phyloP scores from a whole-genome alignment of 2,113 vertebrate genomes.

The Corapipo altera region DNA sequence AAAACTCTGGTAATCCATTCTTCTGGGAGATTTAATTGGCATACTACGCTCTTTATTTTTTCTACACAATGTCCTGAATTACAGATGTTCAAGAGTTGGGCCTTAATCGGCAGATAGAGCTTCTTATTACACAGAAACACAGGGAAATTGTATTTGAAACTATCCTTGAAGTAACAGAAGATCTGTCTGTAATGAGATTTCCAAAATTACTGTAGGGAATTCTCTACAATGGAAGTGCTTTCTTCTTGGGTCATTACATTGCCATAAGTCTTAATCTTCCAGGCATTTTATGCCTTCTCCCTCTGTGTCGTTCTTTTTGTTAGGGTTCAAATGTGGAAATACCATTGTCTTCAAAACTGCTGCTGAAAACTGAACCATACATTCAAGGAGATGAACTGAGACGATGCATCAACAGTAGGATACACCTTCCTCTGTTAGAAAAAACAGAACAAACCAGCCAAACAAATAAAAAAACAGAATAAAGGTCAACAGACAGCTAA shows the following conservation, averaged over 20 bases:
- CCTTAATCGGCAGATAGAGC: conserved; percentile 5
- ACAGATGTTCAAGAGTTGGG: background rate
- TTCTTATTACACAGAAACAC: conserved; percentile 37
- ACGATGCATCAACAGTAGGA: background rate
- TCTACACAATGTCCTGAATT: background rate
- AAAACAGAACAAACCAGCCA: background rate
- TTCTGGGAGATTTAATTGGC: conserved; percentile 55
- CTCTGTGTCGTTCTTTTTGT: conserved; percentile 53
- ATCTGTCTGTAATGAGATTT: conserved; percentile 65
- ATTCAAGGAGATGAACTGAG: background rate
- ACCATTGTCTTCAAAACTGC: conserved; percentile 12
- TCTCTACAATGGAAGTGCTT: conserved; percentile 56
- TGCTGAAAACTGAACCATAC: background rate
- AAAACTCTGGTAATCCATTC: conserved; percentile 33
- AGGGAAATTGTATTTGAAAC: conserved; percentile 48
- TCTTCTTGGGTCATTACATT: conserved; percentile 66
- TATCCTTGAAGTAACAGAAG: conserved; percentile 64
- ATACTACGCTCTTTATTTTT: conserved; percentile 12
- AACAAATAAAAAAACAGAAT: background rate
- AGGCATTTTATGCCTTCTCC: conserved; percentile 66
- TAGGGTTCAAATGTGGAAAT: conserved; percentile 49
- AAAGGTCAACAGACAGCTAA: background rate
- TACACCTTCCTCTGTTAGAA: background rate
- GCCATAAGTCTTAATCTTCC: conserved; percentile 69
- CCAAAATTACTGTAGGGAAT: conserved; percentile 67